Percentiles rank a stretch among this genome's conserved stretches.
These are phyloP conservation scores for Brienomyrus longianalis DNA, from an alignment of 2,113 vertebrate species.

Conservation along the genomic window DNA sequence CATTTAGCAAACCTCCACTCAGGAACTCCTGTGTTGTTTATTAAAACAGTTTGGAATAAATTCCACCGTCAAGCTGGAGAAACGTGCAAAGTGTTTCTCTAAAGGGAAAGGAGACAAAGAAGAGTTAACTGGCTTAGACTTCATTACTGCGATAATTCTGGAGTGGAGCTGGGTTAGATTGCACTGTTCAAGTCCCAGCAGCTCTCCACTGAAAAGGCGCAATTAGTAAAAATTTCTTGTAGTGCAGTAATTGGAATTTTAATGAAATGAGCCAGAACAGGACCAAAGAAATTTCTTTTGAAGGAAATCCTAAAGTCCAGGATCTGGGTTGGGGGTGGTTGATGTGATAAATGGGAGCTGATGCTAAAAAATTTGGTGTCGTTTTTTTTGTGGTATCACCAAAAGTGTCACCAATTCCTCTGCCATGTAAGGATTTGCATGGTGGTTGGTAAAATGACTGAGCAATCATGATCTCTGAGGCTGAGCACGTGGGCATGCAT, in stretches of 20 bases:
- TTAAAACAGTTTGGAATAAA: background rate
- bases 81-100: background rate
- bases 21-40: background rate
- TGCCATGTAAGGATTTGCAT: background rate
- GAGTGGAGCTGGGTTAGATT: background rate
- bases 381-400: background rate
- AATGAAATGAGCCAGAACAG: background rate
- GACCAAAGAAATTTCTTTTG: background rate
- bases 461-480: background rate
- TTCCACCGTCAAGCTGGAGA: background rate
- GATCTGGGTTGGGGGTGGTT: background rate
- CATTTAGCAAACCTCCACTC: background rate
- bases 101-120: background rate
- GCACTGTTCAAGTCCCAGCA: background rate
- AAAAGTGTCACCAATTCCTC: background rate
- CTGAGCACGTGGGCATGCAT: background rate
- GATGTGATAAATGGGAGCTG: background rate
- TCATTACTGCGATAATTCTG: background rate
- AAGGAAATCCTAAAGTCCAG: background rate
- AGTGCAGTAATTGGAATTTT: background rate
- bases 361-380: background rate
- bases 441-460: background rate
- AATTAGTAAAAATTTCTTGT: background rate
- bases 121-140: background rate
- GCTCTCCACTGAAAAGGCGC: background rate